Percentiles rank a stretch among this genome's conserved stretches.
Conservation (phyloP, 1,140 invertebrate genomes). For the Bombyx mandarina region DNA sequence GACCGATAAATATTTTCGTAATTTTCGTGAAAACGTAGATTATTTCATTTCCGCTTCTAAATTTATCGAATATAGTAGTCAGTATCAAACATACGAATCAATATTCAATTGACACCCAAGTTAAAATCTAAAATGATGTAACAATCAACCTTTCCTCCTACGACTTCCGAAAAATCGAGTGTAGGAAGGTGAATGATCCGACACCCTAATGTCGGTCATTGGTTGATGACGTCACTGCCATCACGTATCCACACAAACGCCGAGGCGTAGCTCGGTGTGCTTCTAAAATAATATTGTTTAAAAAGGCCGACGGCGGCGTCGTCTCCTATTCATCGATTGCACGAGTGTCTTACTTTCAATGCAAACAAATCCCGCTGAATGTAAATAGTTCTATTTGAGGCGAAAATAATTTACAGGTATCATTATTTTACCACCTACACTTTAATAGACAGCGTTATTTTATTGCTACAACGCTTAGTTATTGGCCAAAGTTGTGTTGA, state of each 20-base stretch:
- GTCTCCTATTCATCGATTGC: conserved; percentile 67
- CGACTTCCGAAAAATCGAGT: conserved; percentile 28
- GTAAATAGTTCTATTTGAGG: no score
- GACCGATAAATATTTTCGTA: no score
- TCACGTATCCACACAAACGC: conserved; percentile 10
- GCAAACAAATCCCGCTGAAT: neutral
- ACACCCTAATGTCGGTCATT: conserved; percentile 43
- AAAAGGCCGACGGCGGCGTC: conserved; percentile 14
- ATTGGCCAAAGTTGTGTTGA: no score
- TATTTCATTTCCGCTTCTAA: neutral
- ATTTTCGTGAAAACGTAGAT: neutral
- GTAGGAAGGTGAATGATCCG: conserved; percentile 45
- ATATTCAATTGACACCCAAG: neutral
- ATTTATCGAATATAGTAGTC: neutral
- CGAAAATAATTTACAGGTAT: no score
- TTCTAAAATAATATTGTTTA: conserved; percentile 17
- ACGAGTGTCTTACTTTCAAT: neutral
- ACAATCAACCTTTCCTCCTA: conserved; percentile 48
- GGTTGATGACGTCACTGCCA: conserved; percentile 16
- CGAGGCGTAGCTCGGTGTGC: conserved; percentile 10
- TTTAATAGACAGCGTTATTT: no score
- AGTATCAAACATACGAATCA: neutral
- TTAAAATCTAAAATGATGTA: conserved; percentile 14
- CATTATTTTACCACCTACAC: no score
- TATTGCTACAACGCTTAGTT: no score